Percentiles rank a stretch among this genome's conserved stretches.
phyloP scores from a whole-genome alignment of 2,888 invertebrate genomes.

The Thyatira batis region DNA sequence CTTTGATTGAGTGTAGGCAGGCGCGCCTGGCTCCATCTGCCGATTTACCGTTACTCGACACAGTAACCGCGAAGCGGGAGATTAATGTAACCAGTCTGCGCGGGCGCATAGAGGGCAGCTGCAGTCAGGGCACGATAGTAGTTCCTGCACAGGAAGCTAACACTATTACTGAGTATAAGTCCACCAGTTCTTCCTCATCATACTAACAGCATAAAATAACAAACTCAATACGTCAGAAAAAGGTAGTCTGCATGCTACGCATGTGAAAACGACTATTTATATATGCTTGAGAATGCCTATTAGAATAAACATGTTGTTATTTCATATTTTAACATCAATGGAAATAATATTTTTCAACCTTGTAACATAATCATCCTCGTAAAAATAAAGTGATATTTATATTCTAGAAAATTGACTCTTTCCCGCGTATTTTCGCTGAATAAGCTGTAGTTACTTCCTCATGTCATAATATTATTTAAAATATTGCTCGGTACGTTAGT shows the following conservation, averaged over 20 bases:
- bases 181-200: neutral
- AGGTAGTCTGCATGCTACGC: too few species aligned
- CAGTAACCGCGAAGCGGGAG: conserved; percentile 73
- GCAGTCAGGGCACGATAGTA: conserved; percentile 18
- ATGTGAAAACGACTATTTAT: too few species aligned
- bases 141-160: neutral
- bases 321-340: neutral
- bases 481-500: conserved; percentile 13
- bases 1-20: conserved; percentile 65
- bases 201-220: neutral
- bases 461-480: neutral
- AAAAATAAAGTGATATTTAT: conserved; percentile 1
- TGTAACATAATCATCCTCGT: neutral
- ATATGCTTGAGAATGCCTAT: too few species aligned
- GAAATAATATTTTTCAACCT: neutral
- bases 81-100: conserved; percentile 74
- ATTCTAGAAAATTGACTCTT: neutral
- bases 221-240: too few species aligned
- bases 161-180: neutral
- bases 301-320: too few species aligned
- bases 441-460: neutral
- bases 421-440: neutral
- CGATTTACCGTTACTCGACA: conserved; percentile 71
- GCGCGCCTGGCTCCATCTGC: conserved; percentile 72
- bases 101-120: conserved; percentile 47